These are phyloP conservation scores for Aricia artaxerxes DNA, from an alignment of 2,888 invertebrate genomes.

Conservation along the genomic window DNA sequence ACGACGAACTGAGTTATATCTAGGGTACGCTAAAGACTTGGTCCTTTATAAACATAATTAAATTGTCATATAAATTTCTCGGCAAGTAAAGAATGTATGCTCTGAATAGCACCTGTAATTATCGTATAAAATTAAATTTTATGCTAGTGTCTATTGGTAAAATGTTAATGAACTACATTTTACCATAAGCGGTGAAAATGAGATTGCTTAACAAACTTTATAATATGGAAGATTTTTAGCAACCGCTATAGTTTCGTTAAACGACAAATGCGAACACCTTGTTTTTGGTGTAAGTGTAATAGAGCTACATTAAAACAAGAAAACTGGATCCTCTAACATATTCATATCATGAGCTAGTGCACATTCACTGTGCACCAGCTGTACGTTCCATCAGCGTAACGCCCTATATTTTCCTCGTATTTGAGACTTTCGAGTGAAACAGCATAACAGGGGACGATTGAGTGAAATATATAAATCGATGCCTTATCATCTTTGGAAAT, in stretches of 20 bases:
- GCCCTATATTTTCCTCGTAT: slow-evolving; percentile 5
- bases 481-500: slow-evolving; percentile 76
- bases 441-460: slow-evolving; percentile 69
- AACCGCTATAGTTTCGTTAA: neutral
- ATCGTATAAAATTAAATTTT: neutral
- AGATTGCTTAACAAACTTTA: neutral
- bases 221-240: neutral
- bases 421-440: slow-evolving; percentile 49
- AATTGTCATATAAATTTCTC: slow-evolving; percentile 6
- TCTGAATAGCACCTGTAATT: neutral
- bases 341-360: neutral
- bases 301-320: no score
- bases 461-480: slow-evolving; percentile 77
- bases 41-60: slow-evolving; percentile 5
- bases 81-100: neutral
- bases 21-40: slow-evolving; percentile 21
- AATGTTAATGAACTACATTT: neutral
- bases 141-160: neutral
- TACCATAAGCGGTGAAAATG: neutral
- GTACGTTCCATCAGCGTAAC: neutral
- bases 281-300: neutral
- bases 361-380: neutral
- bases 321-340: neutral
- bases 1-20: slow-evolving; percentile 19
- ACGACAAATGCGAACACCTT: neutral